phyloP scores from a whole-genome alignment of 2,797 vertebrate genomes.

The Trichosurus vulpecula region DNA sequence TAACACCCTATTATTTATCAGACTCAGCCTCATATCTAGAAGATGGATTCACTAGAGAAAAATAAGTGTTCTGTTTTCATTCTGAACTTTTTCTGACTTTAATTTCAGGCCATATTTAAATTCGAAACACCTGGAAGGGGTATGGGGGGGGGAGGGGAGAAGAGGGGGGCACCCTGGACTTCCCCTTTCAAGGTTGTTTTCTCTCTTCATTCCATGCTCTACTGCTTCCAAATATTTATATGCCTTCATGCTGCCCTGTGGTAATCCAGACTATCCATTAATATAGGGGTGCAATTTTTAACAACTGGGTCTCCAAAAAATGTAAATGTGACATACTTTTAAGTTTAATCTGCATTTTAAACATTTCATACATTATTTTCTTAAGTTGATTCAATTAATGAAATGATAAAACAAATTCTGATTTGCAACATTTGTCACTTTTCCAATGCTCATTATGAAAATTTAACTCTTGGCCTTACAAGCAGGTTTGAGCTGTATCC shows the following conservation, averaged over 20 bases:
- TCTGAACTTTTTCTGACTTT: neutral
- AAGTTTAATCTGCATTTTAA: neutral
- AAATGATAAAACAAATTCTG: neutral
- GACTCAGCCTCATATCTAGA: neutral
- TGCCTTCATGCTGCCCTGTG: neutral
- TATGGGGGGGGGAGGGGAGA: too few relatives aligned
- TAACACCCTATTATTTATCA: neutral
- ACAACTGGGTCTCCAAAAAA: neutral
- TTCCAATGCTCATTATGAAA: neutral
- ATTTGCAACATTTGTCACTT: neutral
- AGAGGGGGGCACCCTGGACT: too few relatives aligned
- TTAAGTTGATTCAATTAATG: neutral
- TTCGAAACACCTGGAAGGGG: neutral
- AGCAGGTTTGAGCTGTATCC: neutral
- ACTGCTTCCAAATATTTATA: neutral
- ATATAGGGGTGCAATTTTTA: neutral
- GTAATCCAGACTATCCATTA: neutral
- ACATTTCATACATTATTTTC: neutral
- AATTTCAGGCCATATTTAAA: neutral
- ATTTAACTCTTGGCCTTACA: neutral
- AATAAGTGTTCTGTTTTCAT: neutral
- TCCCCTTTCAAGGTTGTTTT: neutral
- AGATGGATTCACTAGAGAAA: neutral
- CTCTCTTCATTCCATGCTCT: neutral
- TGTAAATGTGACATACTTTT: neutral